Evolutionary conservation across 2,888 invertebrate species (phyloP).

Genomic region (Hanleya hanleyi): DNA sequence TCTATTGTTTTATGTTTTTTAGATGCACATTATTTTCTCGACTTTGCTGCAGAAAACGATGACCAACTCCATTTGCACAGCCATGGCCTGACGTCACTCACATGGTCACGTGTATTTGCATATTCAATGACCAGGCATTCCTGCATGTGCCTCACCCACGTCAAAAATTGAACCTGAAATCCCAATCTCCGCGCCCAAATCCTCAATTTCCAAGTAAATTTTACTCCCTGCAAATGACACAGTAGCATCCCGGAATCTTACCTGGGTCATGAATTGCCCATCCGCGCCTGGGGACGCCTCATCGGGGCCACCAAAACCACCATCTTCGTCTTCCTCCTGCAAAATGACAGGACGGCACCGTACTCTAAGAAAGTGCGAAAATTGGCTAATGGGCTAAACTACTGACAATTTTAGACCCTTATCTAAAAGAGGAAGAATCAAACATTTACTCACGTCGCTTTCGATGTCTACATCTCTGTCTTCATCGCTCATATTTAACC

Average conservation of each 20-base stretch:
- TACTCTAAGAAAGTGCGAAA: constrained; percentile 2
- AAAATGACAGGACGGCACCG: constrained; percentile 8
- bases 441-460: constrained; percentile 85
- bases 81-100: constrained; percentile 2
- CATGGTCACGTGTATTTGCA: not conserved
- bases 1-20: too few species aligned
- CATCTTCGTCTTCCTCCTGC: constrained; percentile 7
- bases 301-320: not conserved
- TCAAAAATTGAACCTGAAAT: too few species aligned
- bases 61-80: too few species aligned
- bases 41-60: too few species aligned
- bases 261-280: constrained; percentile 4
- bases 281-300: constrained; percentile 9
- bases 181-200: too few species aligned
- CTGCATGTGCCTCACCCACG: not conserved
- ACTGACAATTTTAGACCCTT: not conserved
- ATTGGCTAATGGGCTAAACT: not conserved
- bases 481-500: constrained; percentile 87
- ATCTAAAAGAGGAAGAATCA: not conserved
- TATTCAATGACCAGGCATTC: constrained; percentile 6
- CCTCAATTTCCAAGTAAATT: too few species aligned
- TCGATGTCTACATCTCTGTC: constrained; percentile 95
- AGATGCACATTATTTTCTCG: too few species aligned
- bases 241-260: constrained; percentile 5
- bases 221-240: too few species aligned